Percentiles rank a stretch among this genome's conserved stretches.
These are phyloP conservation scores for Mellilla xanthometata DNA, from an alignment of 2,888 invertebrate species.

Conservation along the genomic window DNA sequence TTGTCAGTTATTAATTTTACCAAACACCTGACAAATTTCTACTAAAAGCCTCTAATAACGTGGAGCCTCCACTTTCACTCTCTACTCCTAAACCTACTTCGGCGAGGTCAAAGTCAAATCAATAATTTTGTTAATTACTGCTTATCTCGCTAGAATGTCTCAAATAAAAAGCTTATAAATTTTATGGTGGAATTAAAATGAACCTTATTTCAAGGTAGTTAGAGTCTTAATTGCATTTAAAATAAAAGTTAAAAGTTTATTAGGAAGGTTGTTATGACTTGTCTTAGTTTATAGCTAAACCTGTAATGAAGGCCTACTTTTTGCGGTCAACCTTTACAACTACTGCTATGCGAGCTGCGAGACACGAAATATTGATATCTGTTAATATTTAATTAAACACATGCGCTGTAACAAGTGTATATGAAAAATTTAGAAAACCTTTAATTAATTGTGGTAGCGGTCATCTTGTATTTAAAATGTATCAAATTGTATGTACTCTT, in stretches of 20 bases:
- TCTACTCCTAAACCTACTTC: slow-evolving; percentile 17
- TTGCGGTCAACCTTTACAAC: slow-evolving; percentile 12
- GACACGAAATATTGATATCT: slow-evolving; percentile 9
- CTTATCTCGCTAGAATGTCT: slow-evolving; percentile 11
- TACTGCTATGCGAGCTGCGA: slow-evolving; percentile 11
- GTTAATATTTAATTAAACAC: slow-evolving; percentile 14
- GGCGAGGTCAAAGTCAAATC: slow-evolving; percentile 27
- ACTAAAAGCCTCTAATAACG: not conserved
- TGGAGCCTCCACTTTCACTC: slow-evolving; percentile 13
- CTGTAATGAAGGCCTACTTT: slow-evolving; percentile 11
- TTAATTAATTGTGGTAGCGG: too few species aligned
- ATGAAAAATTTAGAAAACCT: too few species aligned
- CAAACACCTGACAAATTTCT: not conserved
- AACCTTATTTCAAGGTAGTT: too few species aligned
- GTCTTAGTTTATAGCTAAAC: slow-evolving; percentile 4
- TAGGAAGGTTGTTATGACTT: too few species aligned
- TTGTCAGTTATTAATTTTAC: not conserved
- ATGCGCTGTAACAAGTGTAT: too few species aligned
- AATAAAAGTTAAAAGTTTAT: too few species aligned
- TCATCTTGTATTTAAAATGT: too few species aligned
- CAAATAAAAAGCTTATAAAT: not conserved
- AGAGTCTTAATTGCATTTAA: too few species aligned
- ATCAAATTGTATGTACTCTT: too few species aligned
- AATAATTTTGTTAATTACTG: slow-evolving; percentile 26
- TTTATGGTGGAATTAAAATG: too few species aligned